Percentiles rank a stretch among this genome's conserved stretches.
These are phyloP conservation scores for Crocallis elinguaria DNA, from an alignment of 2,888 invertebrate species.

Conservation along the genomic window DNA sequence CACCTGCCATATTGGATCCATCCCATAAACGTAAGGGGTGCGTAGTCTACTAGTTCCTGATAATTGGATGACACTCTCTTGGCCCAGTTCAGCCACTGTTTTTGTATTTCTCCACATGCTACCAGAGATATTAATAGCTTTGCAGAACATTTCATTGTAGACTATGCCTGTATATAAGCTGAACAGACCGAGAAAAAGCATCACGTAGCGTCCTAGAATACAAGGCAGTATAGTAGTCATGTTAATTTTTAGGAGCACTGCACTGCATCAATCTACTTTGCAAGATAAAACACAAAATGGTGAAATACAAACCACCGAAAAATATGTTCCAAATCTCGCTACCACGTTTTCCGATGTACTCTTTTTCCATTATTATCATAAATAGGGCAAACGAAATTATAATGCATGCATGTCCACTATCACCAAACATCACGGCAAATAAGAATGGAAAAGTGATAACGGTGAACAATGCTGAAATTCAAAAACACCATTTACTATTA, in stretches of 20 bases:
- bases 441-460: conserved; percentile 97
- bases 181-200: conserved; percentile 97
- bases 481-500: not conserved
- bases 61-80: conserved; percentile 68
- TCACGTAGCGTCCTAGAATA: conserved; percentile 94
- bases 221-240: too few species aligned
- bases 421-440: conserved; percentile 98
- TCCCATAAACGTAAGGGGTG: conserved; percentile 91
- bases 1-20: conserved; percentile 90
- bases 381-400: conserved; percentile 89
- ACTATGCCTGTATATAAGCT: conserved; percentile 98
- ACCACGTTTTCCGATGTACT: conserved; percentile 84
- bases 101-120: conserved; percentile 88
- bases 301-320: conserved; percentile 86
- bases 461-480: conserved; percentile 89
- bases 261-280: too few species aligned
- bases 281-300: too few species aligned
- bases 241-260: too few species aligned
- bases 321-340: conserved; percentile 98
- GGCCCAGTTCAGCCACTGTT: not conserved
- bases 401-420: conserved; percentile 94
- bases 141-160: conserved; percentile 98
- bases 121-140: conserved; percentile 91
- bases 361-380: conserved; percentile 91
- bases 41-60: conserved; percentile 85